These are phyloP conservation scores for Helleia helle DNA, from an alignment of 2,888 invertebrate genomes.

Conservation along the genomic window DNA sequence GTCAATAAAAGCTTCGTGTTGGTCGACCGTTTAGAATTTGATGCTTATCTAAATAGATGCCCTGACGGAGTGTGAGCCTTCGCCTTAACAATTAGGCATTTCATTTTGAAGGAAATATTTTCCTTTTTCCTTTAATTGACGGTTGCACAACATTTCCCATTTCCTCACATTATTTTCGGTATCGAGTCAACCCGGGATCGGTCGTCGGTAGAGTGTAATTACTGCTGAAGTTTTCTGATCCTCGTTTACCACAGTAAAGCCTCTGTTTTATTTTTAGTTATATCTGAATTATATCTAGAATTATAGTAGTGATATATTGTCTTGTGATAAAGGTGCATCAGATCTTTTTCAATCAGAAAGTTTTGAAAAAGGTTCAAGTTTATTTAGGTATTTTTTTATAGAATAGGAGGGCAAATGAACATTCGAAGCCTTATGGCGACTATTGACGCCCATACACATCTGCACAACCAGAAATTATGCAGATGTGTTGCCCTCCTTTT, in stretches of 20 bases:
- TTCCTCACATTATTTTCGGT: neutral
- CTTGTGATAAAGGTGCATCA: no score
- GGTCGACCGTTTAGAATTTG: conserved; percentile 50
- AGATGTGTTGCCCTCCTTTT: no score
- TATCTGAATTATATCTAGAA: no score
- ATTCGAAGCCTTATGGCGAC: no score
- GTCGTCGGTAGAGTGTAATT: neutral
- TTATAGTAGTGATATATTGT: no score
- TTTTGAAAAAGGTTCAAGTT: no score
- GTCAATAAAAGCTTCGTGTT: conserved; percentile 57
- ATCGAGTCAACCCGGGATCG: neutral
- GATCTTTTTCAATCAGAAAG: no score
- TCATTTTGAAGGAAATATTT: conserved; percentile 16
- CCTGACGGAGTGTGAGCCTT: conserved; percentile 53
- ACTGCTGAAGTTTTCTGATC: neutral
- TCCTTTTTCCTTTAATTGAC: conserved; percentile 10
- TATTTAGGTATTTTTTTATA: no score
- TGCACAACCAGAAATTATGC: no score
- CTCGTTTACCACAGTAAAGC: neutral
- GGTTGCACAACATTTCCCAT: neutral
- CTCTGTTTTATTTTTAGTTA: neutral
- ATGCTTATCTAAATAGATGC: conserved; percentile 60
- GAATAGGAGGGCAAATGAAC: no score
- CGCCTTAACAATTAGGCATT: conserved; percentile 36
- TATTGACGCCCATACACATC: no score